These are phyloP conservation scores for Clarias gariepinus DNA, from an alignment of 2,113 vertebrate species.

Conservation along the genomic window DNA sequence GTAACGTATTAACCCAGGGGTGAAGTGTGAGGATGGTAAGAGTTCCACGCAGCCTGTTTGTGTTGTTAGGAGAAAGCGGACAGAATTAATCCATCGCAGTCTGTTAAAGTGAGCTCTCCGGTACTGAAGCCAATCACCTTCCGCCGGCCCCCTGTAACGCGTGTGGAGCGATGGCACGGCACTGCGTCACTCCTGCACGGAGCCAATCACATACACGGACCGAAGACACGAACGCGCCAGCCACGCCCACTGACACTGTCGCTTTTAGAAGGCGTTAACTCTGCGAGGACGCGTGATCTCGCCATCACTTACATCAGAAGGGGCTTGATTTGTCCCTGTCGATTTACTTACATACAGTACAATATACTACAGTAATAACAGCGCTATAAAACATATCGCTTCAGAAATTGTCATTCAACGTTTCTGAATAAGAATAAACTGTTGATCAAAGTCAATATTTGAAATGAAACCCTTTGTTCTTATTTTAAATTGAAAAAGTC, in stretches of 20 bases:
- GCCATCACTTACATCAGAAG: conserved; percentile 47
- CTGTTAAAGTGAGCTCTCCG: conserved; percentile 30
- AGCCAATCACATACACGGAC: conserved; percentile 65
- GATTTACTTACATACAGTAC: too few relatives aligned
- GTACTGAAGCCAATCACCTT: conserved; percentile 2
- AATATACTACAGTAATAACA: too few relatives aligned
- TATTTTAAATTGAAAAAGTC: neutral
- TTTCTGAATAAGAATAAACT: neutral
- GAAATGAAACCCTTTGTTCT: neutral
- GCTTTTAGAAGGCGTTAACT: conserved; percentile 46
- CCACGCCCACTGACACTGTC: conserved; percentile 56
- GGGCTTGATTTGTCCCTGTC: too few relatives aligned
- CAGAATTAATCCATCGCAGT: conserved; percentile 14
- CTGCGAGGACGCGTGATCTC: conserved; percentile 63
- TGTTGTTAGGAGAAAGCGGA: neutral
- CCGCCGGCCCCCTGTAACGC: conserved; percentile 23
- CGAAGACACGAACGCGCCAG: neutral
- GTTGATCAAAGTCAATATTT: neutral
- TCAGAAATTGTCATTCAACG: too few relatives aligned
- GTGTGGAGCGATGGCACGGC: conserved; percentile 68
- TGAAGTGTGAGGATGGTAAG: neutral
- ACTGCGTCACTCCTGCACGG: conserved; percentile 59
- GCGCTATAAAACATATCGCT: neutral
- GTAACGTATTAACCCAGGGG: neutral
- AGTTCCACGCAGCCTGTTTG: neutral